Base-by-base conservation (phyloP, 2,113 vertebrate species). In the Rallus limicola region DNA sequence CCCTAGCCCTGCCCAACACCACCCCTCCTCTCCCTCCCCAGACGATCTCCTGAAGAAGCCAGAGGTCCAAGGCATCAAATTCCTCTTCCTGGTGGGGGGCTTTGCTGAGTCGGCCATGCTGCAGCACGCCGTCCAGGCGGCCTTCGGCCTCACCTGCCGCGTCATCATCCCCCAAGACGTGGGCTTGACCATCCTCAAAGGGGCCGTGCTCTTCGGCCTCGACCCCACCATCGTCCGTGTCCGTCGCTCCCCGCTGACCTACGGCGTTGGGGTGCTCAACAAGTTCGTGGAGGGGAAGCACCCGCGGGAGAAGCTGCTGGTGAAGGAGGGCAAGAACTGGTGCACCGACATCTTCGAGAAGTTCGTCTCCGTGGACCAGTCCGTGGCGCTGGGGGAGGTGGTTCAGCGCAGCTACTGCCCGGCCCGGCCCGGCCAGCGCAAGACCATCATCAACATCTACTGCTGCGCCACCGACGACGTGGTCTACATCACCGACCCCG, bases 401-500 rank as follows among this genome's bases (percentile, higher is more conserved):
- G 99, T 99, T 33, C 98, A 98, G 44, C 91, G 99, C 59, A 99
- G 99, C 90, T 99, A 99, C 98, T 99, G 99, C 28, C 99, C 99
- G 0, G 99, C 99, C 2, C 97, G 99, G 9, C 90, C 98, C 0
- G 99, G 99, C 46, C 99, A 99, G 80, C 98, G 98, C 34, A 98
- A 99, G 72, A 99, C 99, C 97, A 98, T 99, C 98, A 99, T 99
- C 98, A 99, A 99, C 96, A 98, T 99, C 97, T 99, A 99, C 98
- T 99, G 99, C 98, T 98, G 98, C 2, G 79, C 97, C 4, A 97
- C 94, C 0, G 99, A 99, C 2, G 99, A 99, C 6, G 97, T 98
- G n/a, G 97, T 96, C 34, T 99, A 99, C 98, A 99, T 99, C 97
- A 99, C 98, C 2, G 99, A 99, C 89, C 97, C 98, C 0, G 99